phyloP scores from a whole-genome alignment of 2,888 invertebrate species.

The Scrobipalpa atriplicella region DNA sequence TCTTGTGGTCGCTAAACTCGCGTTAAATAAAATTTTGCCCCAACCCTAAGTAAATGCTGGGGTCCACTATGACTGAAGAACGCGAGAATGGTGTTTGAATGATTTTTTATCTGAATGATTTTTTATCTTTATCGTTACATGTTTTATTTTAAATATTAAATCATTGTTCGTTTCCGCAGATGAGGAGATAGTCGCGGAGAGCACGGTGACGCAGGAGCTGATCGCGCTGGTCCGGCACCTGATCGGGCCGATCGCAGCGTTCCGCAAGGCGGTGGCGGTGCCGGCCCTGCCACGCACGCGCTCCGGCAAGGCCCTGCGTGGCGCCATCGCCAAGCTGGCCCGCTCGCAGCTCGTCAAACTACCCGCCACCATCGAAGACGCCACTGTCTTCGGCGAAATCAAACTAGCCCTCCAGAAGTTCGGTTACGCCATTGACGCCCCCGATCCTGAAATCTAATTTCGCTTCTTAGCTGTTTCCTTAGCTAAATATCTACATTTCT shows the following conservation, averaged over 20 bases:
- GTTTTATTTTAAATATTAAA: too few relatives aligned
- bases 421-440: constrained; percentile 88
- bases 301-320: constrained; percentile 87
- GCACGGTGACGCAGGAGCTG: constrained; percentile 70
- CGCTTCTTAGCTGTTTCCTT: neutral
- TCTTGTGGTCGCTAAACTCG: too few relatives aligned
- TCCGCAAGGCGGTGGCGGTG: constrained; percentile 90
- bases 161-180: constrained; percentile 44
- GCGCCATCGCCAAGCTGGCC: constrained; percentile 93
- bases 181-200: constrained; percentile 73
- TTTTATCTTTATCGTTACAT: too few relatives aligned
- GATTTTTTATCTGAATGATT: too few relatives aligned
- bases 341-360: constrained; percentile 90
- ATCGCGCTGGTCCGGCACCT: constrained; percentile 74
- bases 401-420: constrained; percentile 88
- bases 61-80: too few relatives aligned
- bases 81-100: too few relatives aligned
- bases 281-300: constrained; percentile 93
- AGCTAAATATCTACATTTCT: neutral
- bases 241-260: constrained; percentile 95
- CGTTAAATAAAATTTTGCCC: too few relatives aligned
- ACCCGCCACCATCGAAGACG: constrained; percentile 94
- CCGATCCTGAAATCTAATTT: constrained; percentile 81
- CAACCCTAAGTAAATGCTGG: too few relatives aligned
- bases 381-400: constrained; percentile 90